phyloP scores from a whole-genome alignment of 1,140 invertebrate species.

The Linepithema humile region DNA sequence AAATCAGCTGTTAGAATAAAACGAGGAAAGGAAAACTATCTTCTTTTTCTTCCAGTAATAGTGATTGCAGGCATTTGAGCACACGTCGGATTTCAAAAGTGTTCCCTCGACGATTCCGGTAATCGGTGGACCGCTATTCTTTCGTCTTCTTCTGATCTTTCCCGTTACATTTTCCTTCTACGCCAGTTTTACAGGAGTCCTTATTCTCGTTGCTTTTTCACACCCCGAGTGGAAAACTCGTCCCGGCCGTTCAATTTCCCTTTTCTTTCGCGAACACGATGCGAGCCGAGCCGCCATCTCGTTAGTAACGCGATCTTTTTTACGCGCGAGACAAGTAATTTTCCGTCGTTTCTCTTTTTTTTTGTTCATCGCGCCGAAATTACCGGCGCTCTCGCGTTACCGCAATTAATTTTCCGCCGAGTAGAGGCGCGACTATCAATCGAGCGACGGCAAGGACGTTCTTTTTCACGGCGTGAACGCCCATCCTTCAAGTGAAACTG shows the following conservation, averaged over 20 bases:
- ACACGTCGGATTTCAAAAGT: not conserved
- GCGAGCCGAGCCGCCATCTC: slow-evolving; percentile 71
- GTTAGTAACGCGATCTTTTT: slow-evolving; percentile 76
- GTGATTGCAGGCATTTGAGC: slow-evolving; percentile 11
- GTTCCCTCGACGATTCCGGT: not conserved
- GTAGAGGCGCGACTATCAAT: slow-evolving; percentile 52
- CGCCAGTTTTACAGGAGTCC: slow-evolving; percentile 7
- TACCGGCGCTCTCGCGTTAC: slow-evolving; percentile 55
- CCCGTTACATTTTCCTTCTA: slow-evolving; percentile 1
- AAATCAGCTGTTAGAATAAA: slow-evolving; percentile 2
- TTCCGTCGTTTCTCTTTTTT: slow-evolving; percentile 14
- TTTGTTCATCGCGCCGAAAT: slow-evolving; percentile 41
- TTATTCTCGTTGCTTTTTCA: slow-evolving; percentile 31
- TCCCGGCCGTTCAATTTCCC: slow-evolving; percentile 63
- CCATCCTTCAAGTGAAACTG: slow-evolving; percentile 53
- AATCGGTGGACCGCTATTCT: slow-evolving; percentile 25
- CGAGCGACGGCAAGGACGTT: slow-evolving; percentile 41
- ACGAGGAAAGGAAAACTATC: not conserved
- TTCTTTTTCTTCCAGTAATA: not conserved
- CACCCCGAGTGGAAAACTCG: not conserved
- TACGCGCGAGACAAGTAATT: slow-evolving; percentile 46
- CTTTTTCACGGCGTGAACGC: slow-evolving; percentile 24
- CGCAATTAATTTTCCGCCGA: slow-evolving; percentile 59
- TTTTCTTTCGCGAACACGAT: slow-evolving; percentile 64
- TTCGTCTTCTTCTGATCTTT: not conserved